Evolutionary conservation across 1,140 invertebrate species (phyloP).

Genomic region (Papilio helenus): DNA sequence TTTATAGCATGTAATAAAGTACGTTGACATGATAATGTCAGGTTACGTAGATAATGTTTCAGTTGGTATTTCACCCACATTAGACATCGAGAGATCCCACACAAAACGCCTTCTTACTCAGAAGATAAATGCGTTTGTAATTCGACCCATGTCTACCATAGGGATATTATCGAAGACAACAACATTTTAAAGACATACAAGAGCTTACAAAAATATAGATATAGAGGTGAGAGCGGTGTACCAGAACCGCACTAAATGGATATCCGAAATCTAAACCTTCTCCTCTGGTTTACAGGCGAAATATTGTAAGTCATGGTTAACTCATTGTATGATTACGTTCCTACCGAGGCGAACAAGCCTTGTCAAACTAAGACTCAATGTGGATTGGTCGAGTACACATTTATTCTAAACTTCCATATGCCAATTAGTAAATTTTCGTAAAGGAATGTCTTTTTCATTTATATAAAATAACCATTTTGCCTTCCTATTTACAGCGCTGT

Average conservation of each 20-base stretch:
- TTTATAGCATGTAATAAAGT: background rate
- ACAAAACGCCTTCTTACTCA: background rate
- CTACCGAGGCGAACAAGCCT: too few species aligned
- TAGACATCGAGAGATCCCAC: background rate
- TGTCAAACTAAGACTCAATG: too few species aligned
- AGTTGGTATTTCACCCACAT: background rate
- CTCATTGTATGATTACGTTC: too few species aligned
- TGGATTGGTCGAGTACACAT: too few species aligned
- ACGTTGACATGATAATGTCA: background rate
- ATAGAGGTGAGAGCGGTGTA: too few species aligned
- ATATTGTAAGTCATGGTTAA: too few species aligned
- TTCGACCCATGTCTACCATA: background rate
- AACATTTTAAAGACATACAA: background rate
- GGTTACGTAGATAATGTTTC: background rate
- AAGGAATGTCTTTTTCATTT: background rate
- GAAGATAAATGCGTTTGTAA: background rate
- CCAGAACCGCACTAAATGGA: too few species aligned
- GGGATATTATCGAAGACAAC: background rate
- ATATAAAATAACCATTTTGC: background rate
- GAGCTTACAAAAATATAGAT: too few species aligned
- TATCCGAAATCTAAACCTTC: too few species aligned
- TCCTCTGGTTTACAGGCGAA: too few species aligned
- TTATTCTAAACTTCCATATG: too few species aligned
- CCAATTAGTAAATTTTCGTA: too few species aligned
- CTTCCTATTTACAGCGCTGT: slow-evolving; percentile 3